Evolutionary conservation across 2,888 invertebrate genomes (phyloP).

Genomic region (Drosophila testacea): DNA sequence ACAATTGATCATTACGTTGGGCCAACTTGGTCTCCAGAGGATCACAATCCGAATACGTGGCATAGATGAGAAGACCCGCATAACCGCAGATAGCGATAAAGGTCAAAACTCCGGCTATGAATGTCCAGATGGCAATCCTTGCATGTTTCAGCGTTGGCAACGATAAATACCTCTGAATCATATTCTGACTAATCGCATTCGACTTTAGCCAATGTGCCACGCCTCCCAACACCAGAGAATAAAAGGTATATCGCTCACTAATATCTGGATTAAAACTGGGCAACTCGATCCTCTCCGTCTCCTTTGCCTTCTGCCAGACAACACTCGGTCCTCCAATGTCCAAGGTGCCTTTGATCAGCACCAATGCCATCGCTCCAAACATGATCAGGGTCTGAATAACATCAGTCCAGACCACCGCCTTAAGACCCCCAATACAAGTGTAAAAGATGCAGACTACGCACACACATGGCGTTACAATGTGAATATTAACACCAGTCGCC

Average conservation of each 20-base stretch:
- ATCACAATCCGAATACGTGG: constrained; percentile 93
- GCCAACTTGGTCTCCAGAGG: constrained; percentile 91
- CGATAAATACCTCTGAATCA: constrained; percentile 92
- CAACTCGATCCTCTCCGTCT: constrained; percentile 87
- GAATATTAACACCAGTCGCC: constrained; percentile 92
- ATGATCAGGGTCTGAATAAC: constrained; percentile 89
- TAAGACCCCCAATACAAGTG: constrained; percentile 90
- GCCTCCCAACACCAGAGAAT: constrained; percentile 90
- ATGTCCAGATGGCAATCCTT: constrained; percentile 87
- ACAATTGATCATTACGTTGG: constrained; percentile 90
- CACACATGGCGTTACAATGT: constrained; percentile 90
- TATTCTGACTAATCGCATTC: constrained; percentile 91
- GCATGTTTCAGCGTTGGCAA: constrained; percentile 88
- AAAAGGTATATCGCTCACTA: constrained; percentile 90
- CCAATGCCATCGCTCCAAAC: constrained; percentile 89
- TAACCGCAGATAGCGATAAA: constrained; percentile 93
- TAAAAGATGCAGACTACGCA: constrained; percentile 92
- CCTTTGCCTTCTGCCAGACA: constrained; percentile 87
- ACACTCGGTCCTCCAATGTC: constrained; percentile 88
- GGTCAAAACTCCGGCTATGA: constrained; percentile 91
- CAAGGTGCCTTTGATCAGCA: constrained; percentile 88
- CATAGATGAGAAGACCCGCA: constrained; percentile 94
- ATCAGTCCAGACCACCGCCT: constrained; percentile 90
- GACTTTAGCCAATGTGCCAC: constrained; percentile 90
- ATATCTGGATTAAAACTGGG: constrained; percentile 89